These are phyloP conservation scores for Rhinichthys klamathensis DNA, from an alignment of 2,113 vertebrate genomes.

Conservation along the genomic window DNA sequence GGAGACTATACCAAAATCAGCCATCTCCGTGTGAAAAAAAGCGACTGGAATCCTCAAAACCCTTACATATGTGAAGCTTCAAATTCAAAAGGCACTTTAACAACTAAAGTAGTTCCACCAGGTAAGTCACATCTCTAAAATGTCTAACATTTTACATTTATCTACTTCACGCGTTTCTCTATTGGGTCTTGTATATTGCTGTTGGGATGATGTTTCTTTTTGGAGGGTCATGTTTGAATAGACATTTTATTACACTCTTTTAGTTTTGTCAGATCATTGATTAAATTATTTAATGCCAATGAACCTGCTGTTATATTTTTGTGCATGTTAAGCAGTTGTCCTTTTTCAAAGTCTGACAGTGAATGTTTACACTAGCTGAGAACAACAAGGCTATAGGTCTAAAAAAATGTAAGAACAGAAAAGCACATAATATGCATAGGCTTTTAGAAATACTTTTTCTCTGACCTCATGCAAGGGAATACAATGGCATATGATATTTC, in stretches of 20 bases:
- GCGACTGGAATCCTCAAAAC: background rate
- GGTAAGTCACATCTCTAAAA: slow-evolving; percentile 27
- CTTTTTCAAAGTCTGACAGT: background rate
- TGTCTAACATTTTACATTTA: background rate
- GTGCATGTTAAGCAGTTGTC: background rate
- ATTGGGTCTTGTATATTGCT: background rate
- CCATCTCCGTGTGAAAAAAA: slow-evolving; percentile 51
- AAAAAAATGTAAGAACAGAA: background rate
- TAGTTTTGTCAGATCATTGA: background rate
- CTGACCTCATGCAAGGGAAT: background rate
- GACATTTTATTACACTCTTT: background rate
- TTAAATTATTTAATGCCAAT: background rate
- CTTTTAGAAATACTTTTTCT: too few species aligned
- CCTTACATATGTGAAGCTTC: slow-evolving; percentile 56
- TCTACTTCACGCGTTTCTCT: background rate
- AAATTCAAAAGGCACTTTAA: accelerated
- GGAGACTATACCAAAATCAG: slow-evolving; percentile 55
- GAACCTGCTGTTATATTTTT: background rate
- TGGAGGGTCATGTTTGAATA: background rate
- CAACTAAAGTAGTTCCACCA: background rate
- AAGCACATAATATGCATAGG: background rate
- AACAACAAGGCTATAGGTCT: background rate
- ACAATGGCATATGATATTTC: background rate
- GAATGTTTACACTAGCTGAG: background rate
- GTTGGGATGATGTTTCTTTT: background rate